phyloP scores from a whole-genome alignment of 1,140 invertebrate species.

The Calosoma granatense region DNA sequence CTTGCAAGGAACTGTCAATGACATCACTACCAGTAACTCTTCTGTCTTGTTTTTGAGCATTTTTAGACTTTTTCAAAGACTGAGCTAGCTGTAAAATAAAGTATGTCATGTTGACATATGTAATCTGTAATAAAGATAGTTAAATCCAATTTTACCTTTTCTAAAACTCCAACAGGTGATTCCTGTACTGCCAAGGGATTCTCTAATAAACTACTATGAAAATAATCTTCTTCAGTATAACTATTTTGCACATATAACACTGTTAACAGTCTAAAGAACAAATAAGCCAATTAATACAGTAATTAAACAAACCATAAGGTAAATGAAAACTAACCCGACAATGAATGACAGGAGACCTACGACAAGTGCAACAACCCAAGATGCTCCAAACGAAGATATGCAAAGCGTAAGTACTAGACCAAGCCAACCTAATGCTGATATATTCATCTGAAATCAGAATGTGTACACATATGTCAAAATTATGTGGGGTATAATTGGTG shows the following conservation, averaged over 20 bases:
- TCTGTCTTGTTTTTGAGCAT: slow-evolving; percentile 27
- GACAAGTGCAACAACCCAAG: slow-evolving; percentile 22
- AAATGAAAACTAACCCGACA: slow-evolving; percentile 23
- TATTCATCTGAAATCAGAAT: slow-evolving; percentile 16
- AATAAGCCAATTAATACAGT: slow-evolving; percentile 11
- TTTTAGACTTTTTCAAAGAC: slow-evolving; percentile 24
- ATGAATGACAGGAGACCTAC: slow-evolving; percentile 24
- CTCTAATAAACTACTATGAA: slow-evolving; percentile 26
- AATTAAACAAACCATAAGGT: slow-evolving; percentile 10
- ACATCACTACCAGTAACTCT: slow-evolving; percentile 33
- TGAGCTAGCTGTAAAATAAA: slow-evolving; percentile 18
- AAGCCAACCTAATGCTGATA: slow-evolving; percentile 23
- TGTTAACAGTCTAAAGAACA: slow-evolving; percentile 25
- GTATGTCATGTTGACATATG: slow-evolving; percentile 5
- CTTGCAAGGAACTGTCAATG: slow-evolving; percentile 34
- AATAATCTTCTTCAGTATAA: slow-evolving; percentile 24
- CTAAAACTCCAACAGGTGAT: slow-evolving; percentile 27
- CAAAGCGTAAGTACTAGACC: slow-evolving; percentile 25
- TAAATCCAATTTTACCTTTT: slow-evolving; percentile 18
- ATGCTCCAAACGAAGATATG: slow-evolving; percentile 26
- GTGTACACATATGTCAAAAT: background rate
- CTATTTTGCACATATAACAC: slow-evolving; percentile 28
- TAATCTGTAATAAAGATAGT: too few species aligned
- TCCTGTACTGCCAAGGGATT: slow-evolving; percentile 27
- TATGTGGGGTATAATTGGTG: background rate